Base-by-base conservation (phyloP, 92 coral and sea anemone species). In the Montipora capitata region DNA sequence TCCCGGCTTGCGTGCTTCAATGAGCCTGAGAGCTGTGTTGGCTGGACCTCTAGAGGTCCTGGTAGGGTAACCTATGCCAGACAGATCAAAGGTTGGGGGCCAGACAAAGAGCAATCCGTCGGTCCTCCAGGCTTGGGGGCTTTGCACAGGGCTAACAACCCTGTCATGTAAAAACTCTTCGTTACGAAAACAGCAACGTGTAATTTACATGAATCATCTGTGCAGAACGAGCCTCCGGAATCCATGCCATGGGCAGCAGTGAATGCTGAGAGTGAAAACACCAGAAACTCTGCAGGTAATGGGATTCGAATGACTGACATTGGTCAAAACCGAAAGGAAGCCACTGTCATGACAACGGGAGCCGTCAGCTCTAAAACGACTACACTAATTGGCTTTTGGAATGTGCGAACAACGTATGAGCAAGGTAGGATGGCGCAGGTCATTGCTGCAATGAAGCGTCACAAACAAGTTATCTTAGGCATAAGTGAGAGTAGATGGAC, bases 401-500 rank as follows among this genome's bases (percentile, higher is more conserved):
- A 52, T 48, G 66, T 77, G 40, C 16, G 68, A 18, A 52, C 68
- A 77, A 77, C 56, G 68, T 51, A 45, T 1, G 14, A 77, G 68
- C 42, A 62, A 39, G 69, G 51, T 18, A 77, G 5, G 70, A 58
- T 77, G 67, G 82, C 52, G 13, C 82, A 77, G 27, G 82, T 77
- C 12, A 57, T 20, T 39, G 43, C 70, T 35, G 45, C 38, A 49
- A 77, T 77, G 81, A 77, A 68, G 68, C 70, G 82, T 10, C 57
- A 77, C 49, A 77, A 18, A 8, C 66, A 38, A 8, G 68, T 10
- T 17, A 35, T 77, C 48, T 68, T 57, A 10, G 51, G 27, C 52
- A 57, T 77, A 57, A 77, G 70, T 17, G 48, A 57, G 51, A 77
- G 51, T 38, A 77, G 48, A 56, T 77, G 82, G 82, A 77, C 82